Percentiles rank a stretch among this genome's conserved stretches.
Evolutionary conservation across 2,888 invertebrate species (phyloP).

Genomic region (Campaea margaritaria): DNA sequence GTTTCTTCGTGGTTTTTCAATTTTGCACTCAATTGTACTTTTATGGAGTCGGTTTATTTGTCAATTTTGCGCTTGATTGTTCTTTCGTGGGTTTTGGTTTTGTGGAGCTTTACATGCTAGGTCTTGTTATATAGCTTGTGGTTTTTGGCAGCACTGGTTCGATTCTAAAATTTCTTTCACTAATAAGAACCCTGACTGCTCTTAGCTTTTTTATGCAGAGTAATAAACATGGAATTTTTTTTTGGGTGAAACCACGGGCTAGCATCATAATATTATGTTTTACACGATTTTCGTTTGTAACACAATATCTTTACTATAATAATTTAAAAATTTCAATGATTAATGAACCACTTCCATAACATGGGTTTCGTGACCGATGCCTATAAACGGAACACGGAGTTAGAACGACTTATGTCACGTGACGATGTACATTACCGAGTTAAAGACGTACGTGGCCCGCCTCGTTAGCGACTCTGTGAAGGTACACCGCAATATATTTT

Average conservation of each 20-base stretch:
- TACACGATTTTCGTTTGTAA: too few species aligned
- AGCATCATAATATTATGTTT: too few species aligned
- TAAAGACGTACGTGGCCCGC: conserved; percentile 13
- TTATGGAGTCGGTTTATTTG: not conserved
- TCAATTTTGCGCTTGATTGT: conserved; percentile 15
- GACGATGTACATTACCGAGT: conserved; percentile 20
- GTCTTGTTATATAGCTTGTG: not conserved
- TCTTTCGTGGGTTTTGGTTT: conserved; percentile 9
- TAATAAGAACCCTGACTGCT: too few species aligned
- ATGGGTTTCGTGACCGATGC: conserved; percentile 17
- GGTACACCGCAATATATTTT: not conserved
- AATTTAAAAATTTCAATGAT: conserved; percentile 9
- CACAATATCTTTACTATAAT: too few species aligned
- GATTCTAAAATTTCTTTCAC: too few species aligned
- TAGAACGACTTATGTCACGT: conserved; percentile 17
- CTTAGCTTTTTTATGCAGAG: too few species aligned
- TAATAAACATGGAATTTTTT: too few species aligned
- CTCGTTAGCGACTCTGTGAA: conserved; percentile 17
- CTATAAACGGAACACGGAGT: conserved; percentile 7
- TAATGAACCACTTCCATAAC: conserved; percentile 13
- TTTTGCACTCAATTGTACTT: conserved; percentile 12
- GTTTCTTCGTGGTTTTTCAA: conserved; percentile 13
- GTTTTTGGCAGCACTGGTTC: not conserved
- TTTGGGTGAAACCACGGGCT: too few species aligned
- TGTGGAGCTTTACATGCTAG: not conserved